These are phyloP conservation scores for Geopemphigus sp. DNA, from an alignment of 1,140 invertebrate genomes.

Conservation along the genomic window DNA sequence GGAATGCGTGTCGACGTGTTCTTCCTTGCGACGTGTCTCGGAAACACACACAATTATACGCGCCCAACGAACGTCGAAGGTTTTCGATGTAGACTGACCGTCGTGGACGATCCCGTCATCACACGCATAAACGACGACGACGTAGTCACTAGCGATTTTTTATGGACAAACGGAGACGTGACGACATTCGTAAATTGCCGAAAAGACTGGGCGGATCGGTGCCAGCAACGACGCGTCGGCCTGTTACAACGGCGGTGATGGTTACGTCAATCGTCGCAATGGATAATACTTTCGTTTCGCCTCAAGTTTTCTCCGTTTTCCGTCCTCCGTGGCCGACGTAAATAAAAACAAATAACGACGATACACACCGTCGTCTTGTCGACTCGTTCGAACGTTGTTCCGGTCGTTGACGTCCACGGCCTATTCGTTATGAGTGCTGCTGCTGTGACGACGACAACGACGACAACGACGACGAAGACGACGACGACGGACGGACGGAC, in stretches of 20 bases:
- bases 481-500: not conserved
- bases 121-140: conserved; percentile 10
- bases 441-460: not conserved
- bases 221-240: no score
- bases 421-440: not conserved
- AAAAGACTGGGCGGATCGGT: no score
- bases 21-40: not conserved
- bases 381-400: not conserved
- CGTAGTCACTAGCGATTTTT: no score
- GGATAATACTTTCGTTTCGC: no score
- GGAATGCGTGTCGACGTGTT: not conserved
- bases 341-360: no score
- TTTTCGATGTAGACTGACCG: not conserved
- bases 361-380: no score
- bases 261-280: not conserved
- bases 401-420: not conserved
- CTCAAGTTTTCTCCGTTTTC: no score
- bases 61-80: not conserved
- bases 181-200: no score
- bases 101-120: conserved; percentile 31
- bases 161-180: no score
- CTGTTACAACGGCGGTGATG: no score
- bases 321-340: no score
- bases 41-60: not conserved
- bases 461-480: not conserved